Evolutionary conservation across 2,888 invertebrate species (phyloP).

Genomic region (Drosophila mulleri): DNA sequence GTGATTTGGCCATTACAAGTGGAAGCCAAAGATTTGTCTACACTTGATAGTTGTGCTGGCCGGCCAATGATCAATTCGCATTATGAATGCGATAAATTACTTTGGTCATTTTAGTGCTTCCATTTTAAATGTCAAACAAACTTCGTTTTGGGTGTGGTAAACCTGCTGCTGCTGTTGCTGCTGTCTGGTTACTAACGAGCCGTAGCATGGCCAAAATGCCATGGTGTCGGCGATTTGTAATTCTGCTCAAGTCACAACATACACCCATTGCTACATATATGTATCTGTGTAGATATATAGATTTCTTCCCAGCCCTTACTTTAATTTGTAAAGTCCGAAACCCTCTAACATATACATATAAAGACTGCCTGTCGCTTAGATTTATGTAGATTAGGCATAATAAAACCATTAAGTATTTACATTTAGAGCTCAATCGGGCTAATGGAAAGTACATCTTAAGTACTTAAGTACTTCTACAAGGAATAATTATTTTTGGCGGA

Average conservation of each 20-base stretch:
- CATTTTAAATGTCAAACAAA: constrained; percentile 58
- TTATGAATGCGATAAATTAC: constrained; percentile 12
- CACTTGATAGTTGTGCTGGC: not conserved
- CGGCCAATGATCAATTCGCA: constrained; percentile 1
- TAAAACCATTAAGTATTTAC: not conserved
- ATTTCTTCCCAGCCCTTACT: not conserved
- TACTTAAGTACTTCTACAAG: no score
- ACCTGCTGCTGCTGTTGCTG: constrained; percentile 39
- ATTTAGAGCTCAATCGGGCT: not conserved
- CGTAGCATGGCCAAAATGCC: constrained; percentile 42
- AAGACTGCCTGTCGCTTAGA: not conserved
- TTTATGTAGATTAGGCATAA: not conserved
- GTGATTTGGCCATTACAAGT: constrained; percentile 47
- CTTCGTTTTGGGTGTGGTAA: constrained; percentile 51
- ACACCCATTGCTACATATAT: constrained; percentile 7
- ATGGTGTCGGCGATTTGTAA: constrained; percentile 55
- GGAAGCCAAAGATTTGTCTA: constrained; percentile 26
- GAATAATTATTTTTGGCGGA: not conserved
- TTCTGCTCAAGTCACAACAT: constrained; percentile 40
- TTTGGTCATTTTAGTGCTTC: constrained; percentile 34
- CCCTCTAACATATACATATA: not conserved
- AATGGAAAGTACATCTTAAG: not conserved
- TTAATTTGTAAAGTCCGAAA: not conserved
- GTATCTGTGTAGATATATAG: not conserved
- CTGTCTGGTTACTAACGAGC: constrained; percentile 19